Conservation (phyloP, 2,113 vertebrate species). For the Prolemur simus region DNA sequence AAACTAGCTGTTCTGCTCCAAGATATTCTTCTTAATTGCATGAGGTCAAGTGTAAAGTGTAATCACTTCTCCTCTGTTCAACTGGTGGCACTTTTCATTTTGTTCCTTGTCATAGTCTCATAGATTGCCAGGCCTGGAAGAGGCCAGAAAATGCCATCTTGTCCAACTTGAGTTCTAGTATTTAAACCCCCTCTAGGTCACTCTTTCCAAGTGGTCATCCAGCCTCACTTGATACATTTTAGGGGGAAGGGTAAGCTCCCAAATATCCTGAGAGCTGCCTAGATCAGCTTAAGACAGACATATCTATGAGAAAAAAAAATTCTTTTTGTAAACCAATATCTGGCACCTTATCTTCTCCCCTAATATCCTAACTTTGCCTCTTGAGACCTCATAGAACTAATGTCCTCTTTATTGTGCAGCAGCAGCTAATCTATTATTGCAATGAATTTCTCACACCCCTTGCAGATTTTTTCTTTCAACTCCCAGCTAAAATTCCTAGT, state of each 20-base stretch:
- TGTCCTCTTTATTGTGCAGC: not conserved
- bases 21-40: slow-evolving; percentile 56
- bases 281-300: not conserved
- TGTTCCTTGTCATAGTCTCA: slow-evolving; percentile 21
- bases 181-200: not conserved
- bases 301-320: not conserved
- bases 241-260: not conserved
- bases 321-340: not conserved
- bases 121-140: not conserved
- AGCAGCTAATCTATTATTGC: not conserved
- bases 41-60: slow-evolving; percentile 50
- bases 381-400: not conserved
- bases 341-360: not conserved
- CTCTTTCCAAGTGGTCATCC: not conserved
- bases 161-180: not conserved
- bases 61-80: slow-evolving; percentile 39
- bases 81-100: slow-evolving; percentile 53
- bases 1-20: slow-evolving; percentile 4
- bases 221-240: not conserved
- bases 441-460: not conserved
- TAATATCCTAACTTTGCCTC: not conserved
- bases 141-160: not conserved
- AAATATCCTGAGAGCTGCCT: not conserved
- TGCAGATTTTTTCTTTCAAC: not conserved
- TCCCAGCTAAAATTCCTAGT: not conserved